Percentiles rank a stretch among this genome's conserved stretches.
phyloP scores from a whole-genome alignment of 2,797 vertebrate species.

The Pipistrellus kuhlii region DNA sequence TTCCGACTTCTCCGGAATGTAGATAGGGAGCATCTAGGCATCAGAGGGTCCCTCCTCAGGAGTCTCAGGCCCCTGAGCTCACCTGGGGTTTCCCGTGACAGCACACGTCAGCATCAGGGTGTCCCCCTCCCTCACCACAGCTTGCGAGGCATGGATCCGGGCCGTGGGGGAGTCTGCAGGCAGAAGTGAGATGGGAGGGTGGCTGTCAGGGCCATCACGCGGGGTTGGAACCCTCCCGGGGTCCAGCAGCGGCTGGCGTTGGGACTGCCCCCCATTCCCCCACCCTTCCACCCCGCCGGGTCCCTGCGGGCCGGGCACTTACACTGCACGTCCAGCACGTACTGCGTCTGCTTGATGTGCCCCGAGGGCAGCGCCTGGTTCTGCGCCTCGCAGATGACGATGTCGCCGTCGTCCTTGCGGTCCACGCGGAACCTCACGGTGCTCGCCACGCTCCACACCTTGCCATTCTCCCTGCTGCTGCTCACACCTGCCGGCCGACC shows the following conservation, averaged over 20 bases:
- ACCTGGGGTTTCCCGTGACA: constrained; percentile 94
- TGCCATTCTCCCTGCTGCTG: constrained; percentile 92
- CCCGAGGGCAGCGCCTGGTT: constrained; percentile 89
- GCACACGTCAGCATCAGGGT: constrained; percentile 92
- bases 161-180: constrained; percentile 87
- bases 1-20: constrained; percentile 24
- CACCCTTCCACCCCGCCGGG: neutral
- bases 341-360: constrained; percentile 93
- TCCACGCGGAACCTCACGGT: constrained; percentile 92
- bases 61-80: constrained; percentile 79
- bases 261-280: neutral
- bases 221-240: neutral
- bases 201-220: neutral
- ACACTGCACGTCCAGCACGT: constrained; percentile 95
- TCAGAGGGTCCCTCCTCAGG: neutral
- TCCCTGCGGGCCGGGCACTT: constrained; percentile 79
- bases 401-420: constrained; percentile 93
- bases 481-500: constrained; percentile 87
- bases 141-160: constrained; percentile 91
- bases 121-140: constrained; percentile 94
- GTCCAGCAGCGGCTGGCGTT: neutral
- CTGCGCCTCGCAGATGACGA: constrained; percentile 92
- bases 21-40: neutral
- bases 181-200: constrained; percentile 48
- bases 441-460: constrained; percentile 92